Evolutionary conservation across 2,113 vertebrate species (phyloP).

Genomic region (Vulpes ferrilata): DNA sequence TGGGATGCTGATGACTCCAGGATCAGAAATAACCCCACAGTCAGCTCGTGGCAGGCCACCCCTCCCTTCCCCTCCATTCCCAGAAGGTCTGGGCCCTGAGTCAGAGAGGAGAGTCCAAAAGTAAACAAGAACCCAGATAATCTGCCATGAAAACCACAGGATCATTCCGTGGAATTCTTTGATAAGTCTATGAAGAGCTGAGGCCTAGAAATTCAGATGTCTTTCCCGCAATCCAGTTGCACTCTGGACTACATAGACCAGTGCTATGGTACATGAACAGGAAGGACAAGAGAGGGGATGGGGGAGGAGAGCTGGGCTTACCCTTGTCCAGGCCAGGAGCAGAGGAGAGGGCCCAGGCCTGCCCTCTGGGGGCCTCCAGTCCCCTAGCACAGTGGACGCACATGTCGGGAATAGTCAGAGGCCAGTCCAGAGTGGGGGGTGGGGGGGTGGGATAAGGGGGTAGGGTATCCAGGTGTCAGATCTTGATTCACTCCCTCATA

Average conservation of each 20-base stretch:
- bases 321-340: not conserved
- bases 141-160: not conserved
- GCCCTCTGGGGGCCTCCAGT: not conserved
- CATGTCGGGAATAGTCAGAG: not conserved
- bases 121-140: not conserved
- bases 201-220: not conserved
- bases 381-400: not conserved
- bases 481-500: constrained; percentile 67
- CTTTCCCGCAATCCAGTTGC: not conserved
- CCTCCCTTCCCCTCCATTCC: not conserved
- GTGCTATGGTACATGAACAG: accelerated
- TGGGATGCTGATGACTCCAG: constrained; percentile 64
- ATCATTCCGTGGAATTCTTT: not conserved
- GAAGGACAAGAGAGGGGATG: accelerated
- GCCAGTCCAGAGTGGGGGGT: not conserved
- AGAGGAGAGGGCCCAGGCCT: not conserved
- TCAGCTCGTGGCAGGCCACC: not conserved
- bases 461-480: not conserved
- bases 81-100: constrained; percentile 69
- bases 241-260: too few species aligned
- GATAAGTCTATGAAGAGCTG: not conserved
- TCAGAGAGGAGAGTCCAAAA: constrained; percentile 62
- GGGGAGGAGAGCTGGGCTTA: not conserved
- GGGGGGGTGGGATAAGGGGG: not conserved
- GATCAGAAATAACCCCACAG: constrained; percentile 77